Conservation (phyloP, 2,797 vertebrate species). For the Capromys pilorides region DNA sequence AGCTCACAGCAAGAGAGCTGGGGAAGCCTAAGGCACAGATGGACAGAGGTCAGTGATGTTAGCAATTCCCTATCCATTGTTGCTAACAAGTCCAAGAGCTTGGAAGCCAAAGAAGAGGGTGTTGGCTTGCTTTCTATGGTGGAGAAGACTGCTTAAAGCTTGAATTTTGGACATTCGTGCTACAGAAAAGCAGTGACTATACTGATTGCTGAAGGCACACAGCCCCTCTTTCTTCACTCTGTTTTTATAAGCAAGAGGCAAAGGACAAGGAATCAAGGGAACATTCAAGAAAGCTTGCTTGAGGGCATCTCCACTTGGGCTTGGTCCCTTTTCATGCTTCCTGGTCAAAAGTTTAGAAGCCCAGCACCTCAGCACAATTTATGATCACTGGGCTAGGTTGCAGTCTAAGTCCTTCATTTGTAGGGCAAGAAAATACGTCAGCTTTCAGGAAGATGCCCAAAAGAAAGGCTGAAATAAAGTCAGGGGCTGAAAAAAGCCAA, state of each 20-base stretch:
- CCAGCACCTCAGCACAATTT: not conserved
- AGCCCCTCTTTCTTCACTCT: not conserved
- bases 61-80: not conserved
- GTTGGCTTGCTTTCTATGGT: not conserved
- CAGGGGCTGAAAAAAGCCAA: not conserved
- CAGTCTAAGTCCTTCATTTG: not conserved
- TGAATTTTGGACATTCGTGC: not conserved
- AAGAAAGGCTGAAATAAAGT: constrained; percentile 47
- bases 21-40: not conserved
- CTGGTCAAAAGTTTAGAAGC: constrained; percentile 20
- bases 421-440: not conserved
- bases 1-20: not conserved
- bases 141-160: not conserved
- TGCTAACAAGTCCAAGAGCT: not conserved
- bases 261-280: not conserved
- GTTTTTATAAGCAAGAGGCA: not conserved
- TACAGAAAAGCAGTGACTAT: not conserved
- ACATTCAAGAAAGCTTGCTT: not conserved
- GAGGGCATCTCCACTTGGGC: not conserved
- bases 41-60: not conserved
- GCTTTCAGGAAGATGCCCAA: not conserved
- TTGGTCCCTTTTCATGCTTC: not conserved
- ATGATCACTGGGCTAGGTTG: not conserved
- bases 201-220: not conserved
- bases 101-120: not conserved